These are phyloP conservation scores for Sipha flava DNA, from an alignment of 1,140 invertebrate genomes.

Conservation along the genomic window DNA sequence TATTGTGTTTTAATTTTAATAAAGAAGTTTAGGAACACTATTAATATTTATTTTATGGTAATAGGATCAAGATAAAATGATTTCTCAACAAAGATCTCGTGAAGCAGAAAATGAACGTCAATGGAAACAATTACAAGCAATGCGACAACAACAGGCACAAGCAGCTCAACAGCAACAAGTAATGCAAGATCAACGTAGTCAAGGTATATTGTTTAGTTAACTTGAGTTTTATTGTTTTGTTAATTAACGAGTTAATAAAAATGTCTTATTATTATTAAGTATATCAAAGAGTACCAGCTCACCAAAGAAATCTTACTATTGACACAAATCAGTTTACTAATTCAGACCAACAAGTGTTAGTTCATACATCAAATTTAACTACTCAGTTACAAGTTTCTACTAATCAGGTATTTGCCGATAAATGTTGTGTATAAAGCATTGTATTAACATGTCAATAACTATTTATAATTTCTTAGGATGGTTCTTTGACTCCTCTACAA, in stretches of 20 bases:
- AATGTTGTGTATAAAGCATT: neutral
- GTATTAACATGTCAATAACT: neutral
- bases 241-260: too few relatives aligned
- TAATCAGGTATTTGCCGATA: constrained; percentile 23
- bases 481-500: constrained; percentile 22
- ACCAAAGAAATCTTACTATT: constrained; percentile 19
- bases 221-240: neutral
- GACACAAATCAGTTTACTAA: constrained; percentile 35
- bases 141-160: constrained; percentile 63
- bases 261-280: neutral
- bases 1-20: neutral
- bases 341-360: constrained; percentile 38
- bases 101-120: constrained; percentile 76
- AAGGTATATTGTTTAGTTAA: constrained; percentile 17
- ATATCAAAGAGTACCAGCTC: constrained; percentile 19
- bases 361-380: constrained; percentile 43
- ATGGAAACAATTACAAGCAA: constrained; percentile 77
- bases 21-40: neutral
- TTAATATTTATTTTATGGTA: neutral
- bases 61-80: constrained; percentile 62
- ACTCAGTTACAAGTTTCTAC: constrained; percentile 52
- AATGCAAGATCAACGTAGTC: constrained; percentile 61
- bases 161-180: constrained; percentile 70
- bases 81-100: constrained; percentile 53
- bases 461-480: constrained; percentile 4